Evolutionary conservation across 2,888 invertebrate genomes (phyloP).

Genomic region (Trichogramma evanescens): DNA sequence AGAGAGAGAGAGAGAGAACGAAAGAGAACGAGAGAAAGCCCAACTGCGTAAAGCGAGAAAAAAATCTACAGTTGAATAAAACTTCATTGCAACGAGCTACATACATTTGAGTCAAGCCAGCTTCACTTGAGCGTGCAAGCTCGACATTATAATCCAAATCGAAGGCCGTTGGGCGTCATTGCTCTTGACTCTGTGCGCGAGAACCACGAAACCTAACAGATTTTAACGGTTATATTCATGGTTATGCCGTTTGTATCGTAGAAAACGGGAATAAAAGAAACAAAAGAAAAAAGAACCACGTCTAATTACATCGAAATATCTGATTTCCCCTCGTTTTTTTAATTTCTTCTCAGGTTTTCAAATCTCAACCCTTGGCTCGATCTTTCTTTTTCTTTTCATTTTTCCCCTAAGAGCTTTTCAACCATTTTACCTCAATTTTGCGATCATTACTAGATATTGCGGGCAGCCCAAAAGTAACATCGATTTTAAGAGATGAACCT

Average conservation of each 20-base stretch:
- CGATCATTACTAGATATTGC: conserved; percentile 20
- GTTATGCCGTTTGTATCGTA: conserved; percentile 25
- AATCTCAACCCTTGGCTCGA: conserved; percentile 5
- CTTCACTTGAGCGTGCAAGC: not conserved
- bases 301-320: conserved; percentile 38
- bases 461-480: conserved; percentile 16
- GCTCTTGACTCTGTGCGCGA: not conserved
- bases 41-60: not conserved
- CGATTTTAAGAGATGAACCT: no score
- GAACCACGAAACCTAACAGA: conserved; percentile 33
- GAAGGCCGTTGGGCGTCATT: conserved; percentile 7
- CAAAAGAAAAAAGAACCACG: conserved; percentile 20
- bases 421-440: conserved; percentile 1
- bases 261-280: not conserved
- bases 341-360: not conserved
- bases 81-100: conserved; percentile 8
- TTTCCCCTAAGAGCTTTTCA: not conserved
- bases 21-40: not conserved
- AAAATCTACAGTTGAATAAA: not conserved
- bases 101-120: not conserved
- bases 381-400: not conserved
- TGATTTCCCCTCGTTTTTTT: not conserved
- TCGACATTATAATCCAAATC: conserved; percentile 11
- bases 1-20: not conserved
- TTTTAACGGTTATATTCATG: conserved; percentile 42